Evolutionary conservation across 1,140 invertebrate genomes (phyloP).

Genomic region (Zaprionus inermis): DNA sequence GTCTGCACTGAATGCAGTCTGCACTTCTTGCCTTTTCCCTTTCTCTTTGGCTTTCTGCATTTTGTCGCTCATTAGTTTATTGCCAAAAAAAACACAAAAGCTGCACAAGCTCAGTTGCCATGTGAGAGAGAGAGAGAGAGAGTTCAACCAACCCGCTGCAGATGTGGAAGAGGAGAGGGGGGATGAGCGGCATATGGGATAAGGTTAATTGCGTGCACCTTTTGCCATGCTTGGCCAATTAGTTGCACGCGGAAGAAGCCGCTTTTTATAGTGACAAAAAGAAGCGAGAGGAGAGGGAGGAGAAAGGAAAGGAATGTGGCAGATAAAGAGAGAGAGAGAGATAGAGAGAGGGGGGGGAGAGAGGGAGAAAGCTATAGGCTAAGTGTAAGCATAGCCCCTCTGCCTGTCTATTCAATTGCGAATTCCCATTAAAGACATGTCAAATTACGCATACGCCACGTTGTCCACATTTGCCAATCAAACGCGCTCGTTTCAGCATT

Average conservation of each 20-base stretch:
- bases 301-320: neutral
- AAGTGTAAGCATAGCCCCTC: no score
- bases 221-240: constrained; percentile 72
- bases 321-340: neutral
- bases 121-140: constrained; percentile 15
- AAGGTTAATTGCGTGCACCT: constrained; percentile 72
- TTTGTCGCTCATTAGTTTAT: constrained; percentile 82
- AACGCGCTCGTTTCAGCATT: constrained; percentile 72
- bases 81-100: constrained; percentile 68
- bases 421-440: constrained; percentile 67
- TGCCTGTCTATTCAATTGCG: constrained; percentile 50
- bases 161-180: neutral
- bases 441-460: constrained; percentile 76
- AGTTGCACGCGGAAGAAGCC: constrained; percentile 74
- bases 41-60: constrained; percentile 61
- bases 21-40: constrained; percentile 13
- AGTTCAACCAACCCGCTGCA: constrained; percentile 60
- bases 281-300: no score
- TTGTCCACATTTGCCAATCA: constrained; percentile 74
- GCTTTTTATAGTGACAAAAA: constrained; percentile 26
- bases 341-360: neutral
- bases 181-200: neutral
- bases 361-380: no score
- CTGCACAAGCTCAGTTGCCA: constrained; percentile 39
- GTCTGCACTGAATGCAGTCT: constrained; percentile 1